Conservation (phyloP, 2,797 vertebrate species). For the Peromyscus nudipes region DNA sequence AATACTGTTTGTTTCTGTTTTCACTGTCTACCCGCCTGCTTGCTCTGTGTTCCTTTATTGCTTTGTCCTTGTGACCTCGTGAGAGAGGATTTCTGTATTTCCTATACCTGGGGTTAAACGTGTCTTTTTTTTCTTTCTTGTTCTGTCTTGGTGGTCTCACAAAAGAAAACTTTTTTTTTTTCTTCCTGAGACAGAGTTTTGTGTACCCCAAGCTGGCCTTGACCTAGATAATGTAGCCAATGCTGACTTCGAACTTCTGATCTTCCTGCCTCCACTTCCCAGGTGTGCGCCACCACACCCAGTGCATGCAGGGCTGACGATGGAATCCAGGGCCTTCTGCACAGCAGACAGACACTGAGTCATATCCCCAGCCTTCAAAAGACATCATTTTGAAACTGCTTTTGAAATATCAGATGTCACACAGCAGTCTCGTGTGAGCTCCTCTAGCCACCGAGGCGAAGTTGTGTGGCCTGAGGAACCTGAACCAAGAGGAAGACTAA, state of each 20-base stretch:
- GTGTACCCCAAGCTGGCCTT: neutral
- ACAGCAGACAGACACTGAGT: neutral
- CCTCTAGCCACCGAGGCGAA: neutral
- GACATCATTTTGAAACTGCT: conserved; percentile 51
- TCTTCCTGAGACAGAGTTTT: neutral
- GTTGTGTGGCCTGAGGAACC: neutral
- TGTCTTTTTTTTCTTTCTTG: conserved; percentile 7
- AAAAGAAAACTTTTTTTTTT: neutral
- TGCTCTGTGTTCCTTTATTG: neutral
- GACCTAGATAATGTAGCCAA: neutral
- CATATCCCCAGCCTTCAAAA: neutral
- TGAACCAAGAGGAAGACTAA: rapidly evolving
- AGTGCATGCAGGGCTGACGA: neutral
- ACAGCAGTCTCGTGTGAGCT: conserved; percentile 17
- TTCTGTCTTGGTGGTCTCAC: neutral
- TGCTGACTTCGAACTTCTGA: neutral
- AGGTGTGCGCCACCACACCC: neutral
- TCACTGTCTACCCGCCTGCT: neutral
- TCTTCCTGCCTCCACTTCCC: neutral
- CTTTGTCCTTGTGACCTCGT: neutral
- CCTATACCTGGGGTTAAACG: neutral
- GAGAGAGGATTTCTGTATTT: neutral
- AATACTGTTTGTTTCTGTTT: neutral
- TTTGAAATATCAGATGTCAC: conserved; percentile 41
- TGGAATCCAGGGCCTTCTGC: neutral